Evolutionary conservation across 2,797 vertebrate species (phyloP).

Genomic region (Thunnus albacares): DNA sequence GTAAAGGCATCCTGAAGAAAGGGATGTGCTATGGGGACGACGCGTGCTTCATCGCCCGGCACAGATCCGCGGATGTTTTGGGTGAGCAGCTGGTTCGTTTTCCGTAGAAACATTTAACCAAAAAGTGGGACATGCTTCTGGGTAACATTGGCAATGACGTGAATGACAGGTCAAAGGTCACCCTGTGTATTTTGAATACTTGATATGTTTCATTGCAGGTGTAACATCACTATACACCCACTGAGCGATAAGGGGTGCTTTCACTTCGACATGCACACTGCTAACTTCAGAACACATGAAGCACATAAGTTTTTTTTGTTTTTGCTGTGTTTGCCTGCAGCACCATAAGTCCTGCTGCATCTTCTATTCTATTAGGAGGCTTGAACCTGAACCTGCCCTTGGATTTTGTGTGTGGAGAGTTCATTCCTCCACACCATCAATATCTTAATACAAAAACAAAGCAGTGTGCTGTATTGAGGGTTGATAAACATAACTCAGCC

Average conservation of each 20-base stretch:
- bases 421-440: background rate
- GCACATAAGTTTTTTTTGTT: background rate
- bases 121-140: background rate
- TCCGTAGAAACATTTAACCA: slow-evolving; percentile 82
- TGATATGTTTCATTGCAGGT: no score
- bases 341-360: background rate
- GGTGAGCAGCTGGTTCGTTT: slow-evolving; percentile 83
- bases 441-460: background rate
- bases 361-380: background rate
- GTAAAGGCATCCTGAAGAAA: slow-evolving; percentile 97
- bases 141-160: background rate
- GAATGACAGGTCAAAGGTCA: slow-evolving; percentile 39
- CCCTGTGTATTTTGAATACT: background rate
- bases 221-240: no score
- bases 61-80: slow-evolving; percentile 93
- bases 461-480: background rate
- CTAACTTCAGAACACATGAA: background rate
- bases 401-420: background rate
- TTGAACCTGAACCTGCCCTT: background rate
- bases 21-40: slow-evolving; percentile 98
- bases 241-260: background rate
- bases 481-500: background rate
- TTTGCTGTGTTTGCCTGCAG: background rate
- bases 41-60: slow-evolving; percentile 95
- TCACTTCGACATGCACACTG: background rate